A percentile compares a stretch with the other conserved stretches of the same genome.
These are phyloP conservation scores for Siphamia tubifer DNA, from an alignment of 2,113 vertebrate genomes.

Conservation along the genomic window DNA sequence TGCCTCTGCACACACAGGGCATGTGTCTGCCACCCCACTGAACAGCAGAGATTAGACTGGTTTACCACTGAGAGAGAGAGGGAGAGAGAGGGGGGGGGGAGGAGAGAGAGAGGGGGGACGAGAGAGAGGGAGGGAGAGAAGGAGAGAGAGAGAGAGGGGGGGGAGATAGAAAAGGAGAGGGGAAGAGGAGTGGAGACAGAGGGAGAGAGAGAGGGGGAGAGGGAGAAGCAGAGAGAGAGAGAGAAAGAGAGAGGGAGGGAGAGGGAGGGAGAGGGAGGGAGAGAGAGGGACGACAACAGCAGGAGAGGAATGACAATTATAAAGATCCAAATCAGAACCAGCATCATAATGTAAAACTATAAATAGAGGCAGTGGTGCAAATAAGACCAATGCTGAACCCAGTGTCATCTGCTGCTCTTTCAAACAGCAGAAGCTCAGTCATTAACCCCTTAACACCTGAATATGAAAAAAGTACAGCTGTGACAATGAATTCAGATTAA, in stretches of 20 bases:
- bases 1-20: constrained; percentile 77
- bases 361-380: not conserved
- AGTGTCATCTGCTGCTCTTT: too few species aligned
- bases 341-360: not conserved
- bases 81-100: constrained; percentile 7
- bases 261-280: not conserved
- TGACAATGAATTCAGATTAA: too few species aligned
- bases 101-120: constrained; percentile 14
- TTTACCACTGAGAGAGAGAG: constrained; percentile 70
- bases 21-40: constrained; percentile 78
- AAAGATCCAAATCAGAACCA: constrained; percentile 2
- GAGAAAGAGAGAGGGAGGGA: constrained; percentile 5
- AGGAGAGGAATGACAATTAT: constrained; percentile 10
- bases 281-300: not conserved
- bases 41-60: constrained; percentile 81
- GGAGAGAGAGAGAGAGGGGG: not conserved
- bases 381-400: not conserved
- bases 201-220: too few species aligned
- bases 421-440: too few species aligned
- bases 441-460: too few species aligned
- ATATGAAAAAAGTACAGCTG: too few species aligned
- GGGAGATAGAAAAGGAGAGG: constrained; percentile 3
- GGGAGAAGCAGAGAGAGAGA: too few species aligned
- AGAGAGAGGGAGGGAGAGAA: not conserved
- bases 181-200: constrained; percentile 22